Percentiles rank a stretch among this genome's conserved stretches.
Evolutionary conservation across 2,888 invertebrate genomes (phyloP).

Genomic region (Lepidochitona cinerea): DNA sequence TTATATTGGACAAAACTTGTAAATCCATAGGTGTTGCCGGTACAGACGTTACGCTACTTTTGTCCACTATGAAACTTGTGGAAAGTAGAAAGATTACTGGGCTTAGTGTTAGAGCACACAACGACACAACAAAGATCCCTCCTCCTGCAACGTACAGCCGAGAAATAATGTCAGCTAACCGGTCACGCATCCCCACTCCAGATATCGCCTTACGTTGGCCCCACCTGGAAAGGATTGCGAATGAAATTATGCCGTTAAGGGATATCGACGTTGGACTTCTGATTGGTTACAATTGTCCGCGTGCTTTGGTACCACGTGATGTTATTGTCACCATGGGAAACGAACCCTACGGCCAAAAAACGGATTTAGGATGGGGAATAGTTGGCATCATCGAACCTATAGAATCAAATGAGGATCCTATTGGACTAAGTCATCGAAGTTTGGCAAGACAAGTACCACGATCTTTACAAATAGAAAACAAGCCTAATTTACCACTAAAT

Average conservation of each 20-base stretch:
- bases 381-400: constrained; percentile 18
- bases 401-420: background rate
- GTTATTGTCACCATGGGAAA: constrained; percentile 9
- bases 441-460: constrained; percentile 13
- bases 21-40: constrained; percentile 15
- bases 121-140: constrained; percentile 10
- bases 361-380: constrained; percentile 31
- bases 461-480: too few species aligned
- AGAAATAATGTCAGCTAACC: constrained; percentile 29
- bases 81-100: constrained; percentile 14
- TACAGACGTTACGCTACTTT: constrained; percentile 9
- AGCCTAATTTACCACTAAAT: background rate
- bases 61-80: constrained; percentile 31
- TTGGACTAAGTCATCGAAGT: constrained; percentile 8
- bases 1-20: constrained; percentile 23
- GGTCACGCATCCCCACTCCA: constrained; percentile 35
- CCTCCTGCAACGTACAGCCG: constrained; percentile 32
- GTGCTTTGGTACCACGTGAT: constrained; percentile 28
- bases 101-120: constrained; percentile 23
- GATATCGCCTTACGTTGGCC: constrained; percentile 30
- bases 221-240: constrained; percentile 26
- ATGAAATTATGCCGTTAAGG: constrained; percentile 18
- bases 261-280: constrained; percentile 32
- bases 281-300: constrained; percentile 38
- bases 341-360: constrained; percentile 29